Base-by-base conservation (phyloP, 1,140 invertebrate genomes). In the Tyrophagus putrescentiae region DNA sequence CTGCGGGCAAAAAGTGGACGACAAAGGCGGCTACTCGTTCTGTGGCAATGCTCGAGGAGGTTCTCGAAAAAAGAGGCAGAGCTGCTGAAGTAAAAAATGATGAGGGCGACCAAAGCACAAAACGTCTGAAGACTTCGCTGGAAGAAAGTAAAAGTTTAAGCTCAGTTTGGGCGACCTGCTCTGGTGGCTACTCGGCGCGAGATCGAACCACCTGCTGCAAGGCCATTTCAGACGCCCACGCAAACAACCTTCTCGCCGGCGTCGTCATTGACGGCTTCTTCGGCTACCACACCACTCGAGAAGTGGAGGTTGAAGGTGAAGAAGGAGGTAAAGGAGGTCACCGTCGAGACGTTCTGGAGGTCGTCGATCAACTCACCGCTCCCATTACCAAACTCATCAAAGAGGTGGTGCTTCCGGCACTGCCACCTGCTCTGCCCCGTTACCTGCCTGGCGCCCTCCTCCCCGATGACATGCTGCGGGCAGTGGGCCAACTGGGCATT, bases 1-100 rank as follows among this genome's bases (percentile, higher is more conserved):
- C 5, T 54, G 52, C 52, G 11, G 25, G 25, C 32, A 13, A 27
- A 3, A 54, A 54, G 39, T 54, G 52, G 52, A 32, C 28, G 25
- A 25, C 13, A n/a, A 54, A 54, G 39, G 13, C 52, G 28, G 52
- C 39, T 32, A 31, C 32, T 54, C 13, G 52, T 18, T 54, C 52
- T n/a, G 2, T 1, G 3, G 18, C 32, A 33, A 34, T 54, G n/a
- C 28, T 54, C 3, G 52, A 54, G 3, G 27, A 54, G 5, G 13
- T 18, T 27, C n/a, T 52, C 48, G 1, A 21, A 52, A 2, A 29
- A 52, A 3, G 48, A 52, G 13, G 16, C n/a, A 6, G 48, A 3
- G 27, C 4, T 54, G 25, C 11, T 6, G 18, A 21, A 48, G 45
- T 7, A 7, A 21, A 48, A 48, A 48, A 21, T 39, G 36, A 39